These are phyloP conservation scores for Trypoxylus dichotomus DNA, from an alignment of 1,140 invertebrate genomes.

Conservation along the genomic window DNA sequence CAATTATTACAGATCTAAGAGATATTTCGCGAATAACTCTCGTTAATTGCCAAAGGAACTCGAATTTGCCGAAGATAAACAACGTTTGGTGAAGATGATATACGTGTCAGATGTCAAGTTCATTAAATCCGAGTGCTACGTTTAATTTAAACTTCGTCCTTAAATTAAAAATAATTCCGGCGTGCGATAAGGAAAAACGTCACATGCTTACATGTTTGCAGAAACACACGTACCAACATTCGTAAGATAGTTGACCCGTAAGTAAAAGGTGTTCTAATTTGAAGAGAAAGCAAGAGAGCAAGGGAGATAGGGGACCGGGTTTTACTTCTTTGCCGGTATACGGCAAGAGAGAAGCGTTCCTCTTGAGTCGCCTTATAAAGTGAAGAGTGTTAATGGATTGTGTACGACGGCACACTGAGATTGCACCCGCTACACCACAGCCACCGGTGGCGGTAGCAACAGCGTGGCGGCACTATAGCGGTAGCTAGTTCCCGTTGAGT, in stretches of 20 bases:
- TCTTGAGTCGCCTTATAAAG: constrained; percentile 22
- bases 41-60: constrained; percentile 13
- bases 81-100: constrained; percentile 5
- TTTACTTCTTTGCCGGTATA: not conserved
- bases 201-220: not conserved
- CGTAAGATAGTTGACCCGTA: constrained; percentile 5
- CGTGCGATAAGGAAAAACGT: constrained; percentile 6
- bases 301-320: not conserved
- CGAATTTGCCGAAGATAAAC: constrained; percentile 11
- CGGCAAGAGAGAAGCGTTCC: not conserved
- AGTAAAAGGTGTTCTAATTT: constrained; percentile 26
- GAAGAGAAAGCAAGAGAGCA: not conserved
- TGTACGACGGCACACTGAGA: constrained; percentile 19
- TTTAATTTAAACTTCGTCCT: constrained; percentile 19
- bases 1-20: not conserved
- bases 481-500: not conserved
- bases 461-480: not conserved
- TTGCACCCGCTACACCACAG: constrained; percentile 5
- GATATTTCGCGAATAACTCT: constrained; percentile 14
- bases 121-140: constrained; percentile 15
- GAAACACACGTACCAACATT: not conserved
- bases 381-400: constrained; percentile 30
- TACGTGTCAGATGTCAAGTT: constrained; percentile 2
- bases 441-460: constrained; percentile 1
- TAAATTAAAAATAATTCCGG: not conserved